Percentiles rank a stretch among this genome's conserved stretches.
phyloP scores from a whole-genome alignment of 2,888 invertebrate species.

The Drosophila fulvimacula region DNA sequence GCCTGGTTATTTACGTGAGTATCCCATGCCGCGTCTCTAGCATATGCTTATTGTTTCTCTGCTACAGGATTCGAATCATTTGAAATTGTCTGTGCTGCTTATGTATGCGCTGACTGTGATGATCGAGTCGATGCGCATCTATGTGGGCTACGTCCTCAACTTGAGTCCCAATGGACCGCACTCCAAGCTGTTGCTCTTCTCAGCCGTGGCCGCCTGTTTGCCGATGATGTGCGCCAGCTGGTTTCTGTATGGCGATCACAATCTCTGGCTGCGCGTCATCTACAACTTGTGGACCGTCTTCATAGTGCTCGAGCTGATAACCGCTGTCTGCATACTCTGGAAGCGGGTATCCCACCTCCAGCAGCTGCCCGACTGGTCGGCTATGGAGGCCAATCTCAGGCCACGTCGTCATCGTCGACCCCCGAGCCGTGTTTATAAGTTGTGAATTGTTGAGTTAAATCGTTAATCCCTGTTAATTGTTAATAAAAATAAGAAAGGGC shows the following conservation, averaged over 20 bases:
- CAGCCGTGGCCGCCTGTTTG: not conserved
- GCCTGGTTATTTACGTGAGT: not conserved
- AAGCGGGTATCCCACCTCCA: accelerated
- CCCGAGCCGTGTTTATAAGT: not conserved
- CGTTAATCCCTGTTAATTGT: not conserved
- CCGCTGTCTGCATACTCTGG: not conserved
- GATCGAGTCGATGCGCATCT: conserved; percentile 27
- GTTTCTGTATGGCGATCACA: conserved; percentile 4
- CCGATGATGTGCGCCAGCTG: conserved; percentile 6
- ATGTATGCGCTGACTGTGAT: conserved; percentile 13
- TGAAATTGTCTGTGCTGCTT: conserved; percentile 5
- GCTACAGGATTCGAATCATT: not conserved
- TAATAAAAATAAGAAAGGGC: not conserved
- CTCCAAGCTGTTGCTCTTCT: conserved; percentile 1
- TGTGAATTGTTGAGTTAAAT: not conserved
- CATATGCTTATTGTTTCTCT: no score
- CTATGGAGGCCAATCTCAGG: not conserved
- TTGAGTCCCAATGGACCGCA: not conserved
- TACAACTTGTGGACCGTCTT: conserved; percentile 10
- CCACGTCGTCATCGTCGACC: not conserved
- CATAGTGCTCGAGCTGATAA: conserved; percentile 12
- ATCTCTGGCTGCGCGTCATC: not conserved
- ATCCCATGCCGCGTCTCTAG: no score
- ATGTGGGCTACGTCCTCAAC: conserved; percentile 25
- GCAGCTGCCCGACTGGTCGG: not conserved